These are phyloP conservation scores for Acanthurus leucopareius DNA, from an alignment of 2,797 vertebrate genomes.

Conservation along the genomic window DNA sequence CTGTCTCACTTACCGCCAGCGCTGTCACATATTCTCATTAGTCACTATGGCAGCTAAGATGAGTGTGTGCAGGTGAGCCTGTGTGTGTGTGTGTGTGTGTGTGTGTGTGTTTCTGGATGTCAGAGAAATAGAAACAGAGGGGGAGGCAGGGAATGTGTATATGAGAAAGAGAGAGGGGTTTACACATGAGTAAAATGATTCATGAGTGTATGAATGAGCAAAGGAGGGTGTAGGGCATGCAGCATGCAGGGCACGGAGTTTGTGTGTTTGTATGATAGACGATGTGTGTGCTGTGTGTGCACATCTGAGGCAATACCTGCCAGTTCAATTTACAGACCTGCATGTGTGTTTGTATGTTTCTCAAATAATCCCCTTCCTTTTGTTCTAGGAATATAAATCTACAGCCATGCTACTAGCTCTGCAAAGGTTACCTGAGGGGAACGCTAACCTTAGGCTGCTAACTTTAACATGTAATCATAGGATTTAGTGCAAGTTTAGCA, in stretches of 20 bases:
- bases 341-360: neutral
- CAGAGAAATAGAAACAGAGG: constrained; percentile 43
- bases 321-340: neutral
- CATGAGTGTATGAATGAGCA: constrained; percentile 28
- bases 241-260: neutral
- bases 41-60: constrained; percentile 65
- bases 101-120: constrained; percentile 24
- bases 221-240: neutral
- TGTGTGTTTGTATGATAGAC: constrained; percentile 13
- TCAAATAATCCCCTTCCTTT: neutral
- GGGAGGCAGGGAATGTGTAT: constrained; percentile 18
- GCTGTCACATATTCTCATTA: constrained; percentile 77
- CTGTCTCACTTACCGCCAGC: constrained; percentile 72
- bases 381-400: too few species aligned
- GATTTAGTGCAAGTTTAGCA: too few species aligned
- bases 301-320: neutral
- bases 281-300: neutral
- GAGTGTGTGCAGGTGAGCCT: neutral
- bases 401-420: too few species aligned
- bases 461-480: too few species aligned
- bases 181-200: constrained; percentile 39
- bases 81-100: constrained; percentile 27
- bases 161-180: constrained; percentile 23
- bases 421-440: too few species aligned
- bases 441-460: too few species aligned